These are phyloP conservation scores for Onychomys torridus DNA, from an alignment of 2,797 vertebrate species.

Conservation along the genomic window DNA sequence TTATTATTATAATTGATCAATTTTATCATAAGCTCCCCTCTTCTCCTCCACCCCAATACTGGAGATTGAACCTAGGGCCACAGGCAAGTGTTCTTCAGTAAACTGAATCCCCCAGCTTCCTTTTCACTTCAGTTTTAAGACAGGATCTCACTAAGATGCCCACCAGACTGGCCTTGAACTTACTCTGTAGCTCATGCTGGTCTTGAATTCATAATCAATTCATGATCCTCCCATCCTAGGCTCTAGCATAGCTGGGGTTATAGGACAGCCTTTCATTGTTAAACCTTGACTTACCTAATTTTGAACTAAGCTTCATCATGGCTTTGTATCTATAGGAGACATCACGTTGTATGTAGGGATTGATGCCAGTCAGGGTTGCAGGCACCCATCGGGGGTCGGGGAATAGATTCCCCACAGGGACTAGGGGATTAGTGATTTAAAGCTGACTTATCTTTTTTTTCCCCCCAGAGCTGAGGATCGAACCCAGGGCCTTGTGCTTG, in stretches of 20 bases:
- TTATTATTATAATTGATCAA: not conserved
- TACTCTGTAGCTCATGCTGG: not conserved
- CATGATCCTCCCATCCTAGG: not conserved
- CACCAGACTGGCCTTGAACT: not conserved
- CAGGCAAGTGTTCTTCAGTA: not conserved
- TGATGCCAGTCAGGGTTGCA: not conserved
- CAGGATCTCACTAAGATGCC: not conserved
- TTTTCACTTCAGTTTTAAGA: not conserved
- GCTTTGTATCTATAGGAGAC: not conserved
- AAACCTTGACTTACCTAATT: not conserved
- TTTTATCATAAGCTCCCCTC: not conserved
- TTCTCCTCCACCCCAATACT: not conserved
- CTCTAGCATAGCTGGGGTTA: not conserved
- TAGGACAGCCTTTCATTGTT: not conserved
- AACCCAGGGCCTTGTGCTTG: no score
- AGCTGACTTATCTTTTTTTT: constrained; percentile 46
- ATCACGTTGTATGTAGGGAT: not conserved
- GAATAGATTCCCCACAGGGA: not conserved
- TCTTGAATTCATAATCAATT: not conserved
- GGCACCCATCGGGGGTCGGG: not conserved
- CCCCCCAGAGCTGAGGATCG: no score
- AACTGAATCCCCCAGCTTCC: not conserved
- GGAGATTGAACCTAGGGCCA: not conserved
- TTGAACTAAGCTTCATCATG: not conserved
- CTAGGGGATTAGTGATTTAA: not conserved